Percentiles rank a stretch among this genome's conserved stretches.
Conservation (phyloP, 92 coral and sea anemone species). For the Plumapathes pennacea region DNA sequence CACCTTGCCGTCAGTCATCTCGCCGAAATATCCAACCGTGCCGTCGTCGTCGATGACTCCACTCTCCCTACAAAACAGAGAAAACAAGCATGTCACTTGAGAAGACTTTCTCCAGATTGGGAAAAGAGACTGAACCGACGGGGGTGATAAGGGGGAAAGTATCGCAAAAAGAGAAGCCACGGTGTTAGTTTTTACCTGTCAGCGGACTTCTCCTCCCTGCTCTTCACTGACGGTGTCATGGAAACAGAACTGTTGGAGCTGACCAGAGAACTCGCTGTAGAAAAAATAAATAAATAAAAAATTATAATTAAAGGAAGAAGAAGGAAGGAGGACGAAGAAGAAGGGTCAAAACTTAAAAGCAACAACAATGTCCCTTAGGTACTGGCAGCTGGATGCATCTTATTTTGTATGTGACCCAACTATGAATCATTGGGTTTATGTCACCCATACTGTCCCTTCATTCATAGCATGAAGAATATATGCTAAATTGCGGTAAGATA, state of each 20-base stretch:
- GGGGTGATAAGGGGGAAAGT: background rate
- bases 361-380: background rate
- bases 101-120: background rate
- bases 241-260: slow-evolving; percentile 70
- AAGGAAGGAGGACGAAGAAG: too few species aligned
- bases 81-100: too few species aligned
- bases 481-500: too few species aligned
- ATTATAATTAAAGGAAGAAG: too few species aligned
- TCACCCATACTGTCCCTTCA: too few species aligned
- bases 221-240: slow-evolving; percentile 65
- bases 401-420: too few species aligned
- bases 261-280: slow-evolving; percentile 67
- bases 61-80: slow-evolving; percentile 73
- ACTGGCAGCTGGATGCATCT: background rate
- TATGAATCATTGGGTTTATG: too few species aligned
- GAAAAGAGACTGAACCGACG: background rate
- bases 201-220: slow-evolving; percentile 89
- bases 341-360: background rate
- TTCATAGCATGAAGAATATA: too few species aligned
- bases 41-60: slow-evolving; percentile 97
- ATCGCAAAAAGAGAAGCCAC: background rate
- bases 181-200: slow-evolving; percentile 58
- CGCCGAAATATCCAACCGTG: slow-evolving; percentile 85
- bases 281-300: background rate
- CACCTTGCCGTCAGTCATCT: slow-evolving; percentile 90